Evolutionary conservation across 92 coral and sea anemone genomes (phyloP).

Genomic region (Nematostella vectensis): DNA sequence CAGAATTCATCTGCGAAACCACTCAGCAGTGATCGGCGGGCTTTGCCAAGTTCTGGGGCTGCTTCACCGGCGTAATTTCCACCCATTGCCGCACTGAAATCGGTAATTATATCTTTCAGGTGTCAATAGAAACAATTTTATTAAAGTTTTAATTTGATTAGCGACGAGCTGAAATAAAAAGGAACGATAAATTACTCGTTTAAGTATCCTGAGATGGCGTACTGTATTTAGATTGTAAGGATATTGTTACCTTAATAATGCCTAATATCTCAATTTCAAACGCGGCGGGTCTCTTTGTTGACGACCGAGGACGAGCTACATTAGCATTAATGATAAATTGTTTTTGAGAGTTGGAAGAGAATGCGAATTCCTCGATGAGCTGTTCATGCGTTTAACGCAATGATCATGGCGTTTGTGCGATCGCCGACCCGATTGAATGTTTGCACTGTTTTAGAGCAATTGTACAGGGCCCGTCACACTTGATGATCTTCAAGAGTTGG

Average conservation of each 20-base stretch:
- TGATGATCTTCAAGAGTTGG: slow-evolving; percentile 1
- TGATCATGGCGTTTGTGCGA: too few relatives aligned
- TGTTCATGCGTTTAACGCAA: too few relatives aligned
- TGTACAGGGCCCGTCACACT: too few relatives aligned
- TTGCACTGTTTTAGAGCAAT: neutral
- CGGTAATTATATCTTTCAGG: slow-evolving; percentile 96
- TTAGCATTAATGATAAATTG: slow-evolving; percentile 27
- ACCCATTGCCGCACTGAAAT: slow-evolving; percentile 90
- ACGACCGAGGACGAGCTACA: slow-evolving; percentile 21
- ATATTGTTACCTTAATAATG: slow-evolving; percentile 90
- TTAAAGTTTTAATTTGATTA: slow-evolving; percentile 98
- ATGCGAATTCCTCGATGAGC: too few relatives aligned
- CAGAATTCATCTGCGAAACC: slow-evolving; percentile 76
- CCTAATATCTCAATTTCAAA: slow-evolving; percentile 54
- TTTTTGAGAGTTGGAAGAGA: slow-evolving; percentile 9
- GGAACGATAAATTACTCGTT: slow-evolving; percentile 66
- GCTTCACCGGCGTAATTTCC: slow-evolving; percentile 88
- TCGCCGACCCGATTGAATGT: neutral
- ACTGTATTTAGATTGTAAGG: slow-evolving; percentile 56
- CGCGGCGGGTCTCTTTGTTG: slow-evolving; percentile 86
- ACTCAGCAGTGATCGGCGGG: slow-evolving; percentile 73
- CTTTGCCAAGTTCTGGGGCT: slow-evolving; percentile 52
- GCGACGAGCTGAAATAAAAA: slow-evolving; percentile 80
- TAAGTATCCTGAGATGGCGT: slow-evolving; percentile 68
- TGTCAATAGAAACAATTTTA: slow-evolving; percentile 97